Base-by-base conservation (phyloP, 2,797 vertebrate genomes). In the Sphenodon punctatus region DNA sequence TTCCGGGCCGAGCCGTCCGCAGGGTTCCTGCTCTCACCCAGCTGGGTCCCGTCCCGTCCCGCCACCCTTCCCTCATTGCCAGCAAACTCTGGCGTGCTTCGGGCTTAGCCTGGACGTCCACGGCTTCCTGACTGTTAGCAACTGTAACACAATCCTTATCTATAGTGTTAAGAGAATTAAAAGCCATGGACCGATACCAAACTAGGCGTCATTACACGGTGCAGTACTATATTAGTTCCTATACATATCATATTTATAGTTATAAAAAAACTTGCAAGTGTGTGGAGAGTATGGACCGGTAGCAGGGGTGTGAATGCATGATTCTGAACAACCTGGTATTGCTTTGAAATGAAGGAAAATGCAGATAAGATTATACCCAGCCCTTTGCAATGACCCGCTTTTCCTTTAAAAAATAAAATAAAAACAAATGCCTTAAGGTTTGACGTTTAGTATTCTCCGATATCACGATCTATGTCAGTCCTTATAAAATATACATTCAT, bases 401-500 rank as follows among this genome's bases (percentile, higher is more conserved):
- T 93, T 94, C 92, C 95, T 93, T 92, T 45, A 66, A 69, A 75
- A 66, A 78, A 86, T 64, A 81, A 82, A 86, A 89, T 67, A 73
- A 93, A 86, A 49, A 79, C 8, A 89, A 85, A 86, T 77, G 80
- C 92, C 89, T 84, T 81, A 94, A 95, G 93, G 94, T 94, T 95
- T 82, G 87, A 92, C 93, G 76, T 90, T 92, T 78, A 93, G 92
- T 93, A 95, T 94, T 96, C 94, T 92, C 92, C 88, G 94, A 94
- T 93, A 92, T 91, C 89, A 64, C 83, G 94, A 95, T 95, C 94
- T 88, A 88, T 1, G 75, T 91, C 94, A 95, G 96, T 96, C 94
- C 93, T 94, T 94, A 92, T 83, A 91, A 95, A 96, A 95, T 94
- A 97, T 98, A 98, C 98, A 99, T 99, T 98, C 98, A 98, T 92